Percentiles rank a stretch among this genome's conserved stretches.
These are phyloP conservation scores for Aphaenogaster floridana DNA, from an alignment of 1,140 invertebrate species.

Conservation along the genomic window DNA sequence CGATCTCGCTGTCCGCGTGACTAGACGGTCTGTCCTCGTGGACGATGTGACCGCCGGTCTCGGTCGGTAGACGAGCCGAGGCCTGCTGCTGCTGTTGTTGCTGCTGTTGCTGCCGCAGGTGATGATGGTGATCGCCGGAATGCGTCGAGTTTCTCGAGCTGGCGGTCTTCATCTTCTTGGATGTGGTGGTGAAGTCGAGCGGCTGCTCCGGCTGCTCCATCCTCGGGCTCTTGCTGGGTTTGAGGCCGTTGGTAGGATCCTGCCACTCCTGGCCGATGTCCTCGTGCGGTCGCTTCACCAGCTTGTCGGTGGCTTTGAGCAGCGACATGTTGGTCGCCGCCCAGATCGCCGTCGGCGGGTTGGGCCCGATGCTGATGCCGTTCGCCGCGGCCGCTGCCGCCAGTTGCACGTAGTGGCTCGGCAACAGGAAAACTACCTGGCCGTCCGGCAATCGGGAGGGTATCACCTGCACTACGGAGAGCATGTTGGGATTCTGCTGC, in stretches of 20 bases:
- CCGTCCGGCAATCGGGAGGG: constrained; percentile 87
- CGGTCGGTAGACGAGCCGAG: constrained; percentile 57
- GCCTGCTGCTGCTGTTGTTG: constrained; percentile 64
- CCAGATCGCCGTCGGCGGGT: constrained; percentile 85
- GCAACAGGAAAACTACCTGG: constrained; percentile 88
- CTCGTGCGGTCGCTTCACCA: constrained; percentile 83
- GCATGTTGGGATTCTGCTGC: constrained; percentile 84
- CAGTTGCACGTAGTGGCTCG: constrained; percentile 87
- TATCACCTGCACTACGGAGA: constrained; percentile 86
- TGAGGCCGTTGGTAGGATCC: constrained; percentile 62
- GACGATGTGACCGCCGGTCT: constrained; percentile 75
- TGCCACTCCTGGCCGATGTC: constrained; percentile 75
- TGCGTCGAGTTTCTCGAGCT: constrained; percentile 59
- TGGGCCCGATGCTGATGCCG: constrained; percentile 85
- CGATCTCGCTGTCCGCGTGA: constrained; percentile 76
- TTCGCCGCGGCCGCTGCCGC: constrained; percentile 86
- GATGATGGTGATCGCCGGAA: constrained; percentile 64
- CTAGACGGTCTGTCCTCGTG: constrained; percentile 81
- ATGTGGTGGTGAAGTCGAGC: constrained; percentile 84
- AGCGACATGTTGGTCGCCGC: constrained; percentile 86
- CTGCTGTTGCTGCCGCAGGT: constrained; percentile 37
- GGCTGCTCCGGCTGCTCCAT: constrained; percentile 84
- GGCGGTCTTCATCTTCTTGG: constrained; percentile 79
- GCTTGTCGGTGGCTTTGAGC: constrained; percentile 84
- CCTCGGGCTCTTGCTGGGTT: constrained; percentile 80